These are phyloP conservation scores for Lordiphosa collinella DNA, from an alignment of 1,140 invertebrate species.

Conservation along the genomic window DNA sequence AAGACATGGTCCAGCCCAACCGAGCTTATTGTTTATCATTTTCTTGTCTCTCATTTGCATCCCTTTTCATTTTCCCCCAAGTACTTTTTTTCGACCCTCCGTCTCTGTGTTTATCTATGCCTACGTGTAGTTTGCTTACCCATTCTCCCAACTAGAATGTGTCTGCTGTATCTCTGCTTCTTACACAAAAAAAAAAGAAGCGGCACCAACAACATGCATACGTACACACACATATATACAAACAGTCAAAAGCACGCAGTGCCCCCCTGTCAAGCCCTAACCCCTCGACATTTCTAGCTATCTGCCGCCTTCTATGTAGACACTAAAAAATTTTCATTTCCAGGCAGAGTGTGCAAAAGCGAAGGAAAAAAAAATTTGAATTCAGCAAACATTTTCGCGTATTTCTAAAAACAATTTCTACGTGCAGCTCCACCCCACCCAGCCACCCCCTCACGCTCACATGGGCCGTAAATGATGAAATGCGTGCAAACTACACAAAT, in stretches of 20 bases:
- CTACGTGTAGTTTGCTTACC: slow-evolving; percentile 49
- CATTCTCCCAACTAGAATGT: slow-evolving; percentile 38
- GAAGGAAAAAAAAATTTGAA: slow-evolving; percentile 37
- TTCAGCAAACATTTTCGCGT: slow-evolving; percentile 75
- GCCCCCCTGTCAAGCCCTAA: slow-evolving; percentile 6
- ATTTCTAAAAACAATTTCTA: slow-evolving; percentile 77
- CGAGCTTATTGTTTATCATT: too few species aligned
- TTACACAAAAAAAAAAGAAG: slow-evolving; percentile 44
- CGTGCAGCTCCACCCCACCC: slow-evolving; percentile 27
- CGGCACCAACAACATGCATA: slow-evolving; percentile 12
- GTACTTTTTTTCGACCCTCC: neutral
- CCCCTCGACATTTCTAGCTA: slow-evolving; percentile 30
- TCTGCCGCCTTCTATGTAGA: slow-evolving; percentile 64
- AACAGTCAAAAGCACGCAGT: slow-evolving; percentile 69
- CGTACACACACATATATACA: slow-evolving; percentile 35
- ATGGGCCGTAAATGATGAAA: slow-evolving; percentile 64
- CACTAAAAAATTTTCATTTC: slow-evolving; percentile 74
- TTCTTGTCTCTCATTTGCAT: neutral
- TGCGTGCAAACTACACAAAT: slow-evolving; percentile 72
- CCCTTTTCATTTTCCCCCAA: neutral
- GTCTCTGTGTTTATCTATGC: slow-evolving; percentile 62
- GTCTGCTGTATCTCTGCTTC: slow-evolving; percentile 44
- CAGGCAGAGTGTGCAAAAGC: slow-evolving; percentile 48
- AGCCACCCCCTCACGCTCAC: neutral
- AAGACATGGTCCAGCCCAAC: too few species aligned